phyloP scores from a whole-genome alignment of 2,113 vertebrate species.

The Tachycineta bicolor region DNA sequence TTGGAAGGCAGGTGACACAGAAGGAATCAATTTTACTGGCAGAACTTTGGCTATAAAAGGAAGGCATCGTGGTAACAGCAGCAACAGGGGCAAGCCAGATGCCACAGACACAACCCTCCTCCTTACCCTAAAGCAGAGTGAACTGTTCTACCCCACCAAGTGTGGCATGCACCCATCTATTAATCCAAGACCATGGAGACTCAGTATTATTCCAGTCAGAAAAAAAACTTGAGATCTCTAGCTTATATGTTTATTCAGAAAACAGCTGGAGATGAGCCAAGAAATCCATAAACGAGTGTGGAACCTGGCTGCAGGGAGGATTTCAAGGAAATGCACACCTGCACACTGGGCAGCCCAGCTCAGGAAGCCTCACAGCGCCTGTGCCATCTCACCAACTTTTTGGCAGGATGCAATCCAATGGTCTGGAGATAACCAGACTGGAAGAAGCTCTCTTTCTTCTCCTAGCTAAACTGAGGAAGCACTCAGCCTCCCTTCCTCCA shows the following conservation, averaged over 20 bases:
- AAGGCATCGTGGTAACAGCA: neutral
- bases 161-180: neutral
- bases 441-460: neutral
- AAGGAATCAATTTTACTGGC: neutral
- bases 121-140: neutral
- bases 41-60: neutral
- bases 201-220: neutral
- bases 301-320: neutral
- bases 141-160: neutral
- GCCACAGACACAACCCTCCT: neutral
- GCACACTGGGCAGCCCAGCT: neutral
- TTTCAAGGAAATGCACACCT: neutral
- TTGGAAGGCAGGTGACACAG: neutral
- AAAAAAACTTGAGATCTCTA: neutral
- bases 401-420: neutral
- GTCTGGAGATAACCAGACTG: neutral
- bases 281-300: neutral
- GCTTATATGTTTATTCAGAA: neutral
- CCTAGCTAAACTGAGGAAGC: neutral
- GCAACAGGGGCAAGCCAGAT: neutral
- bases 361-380: neutral
- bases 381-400: neutral
- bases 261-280: neutral
- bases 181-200: rapidly evolving
- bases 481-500: neutral